phyloP scores from a whole-genome alignment of 2,888 invertebrate species.

The Agapostemon virescens region DNA sequence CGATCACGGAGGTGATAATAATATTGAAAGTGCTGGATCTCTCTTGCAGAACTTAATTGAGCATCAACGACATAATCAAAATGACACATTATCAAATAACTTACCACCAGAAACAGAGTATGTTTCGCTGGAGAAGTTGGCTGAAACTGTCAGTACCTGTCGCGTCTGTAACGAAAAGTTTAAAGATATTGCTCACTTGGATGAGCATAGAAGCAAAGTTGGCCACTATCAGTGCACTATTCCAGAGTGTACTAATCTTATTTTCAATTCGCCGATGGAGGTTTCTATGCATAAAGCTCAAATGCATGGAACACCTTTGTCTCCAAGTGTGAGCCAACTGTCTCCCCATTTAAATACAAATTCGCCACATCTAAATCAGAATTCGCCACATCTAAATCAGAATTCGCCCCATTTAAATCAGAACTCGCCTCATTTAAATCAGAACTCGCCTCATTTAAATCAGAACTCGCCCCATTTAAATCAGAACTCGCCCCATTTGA shows the following conservation, averaged over 20 bases:
- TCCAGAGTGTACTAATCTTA: constrained; percentile 76
- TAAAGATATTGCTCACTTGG: constrained; percentile 82
- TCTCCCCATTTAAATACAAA: constrained; percentile 71
- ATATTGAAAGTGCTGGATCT: constrained; percentile 71
- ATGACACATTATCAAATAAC: constrained; percentile 68
- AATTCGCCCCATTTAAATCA: constrained; percentile 70
- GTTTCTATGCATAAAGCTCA: constrained; percentile 76
- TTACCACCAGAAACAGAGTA: constrained; percentile 82
- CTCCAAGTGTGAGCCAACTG: constrained; percentile 67
- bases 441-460: constrained; percentile 71
- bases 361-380: constrained; percentile 69
- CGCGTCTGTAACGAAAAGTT: constrained; percentile 84
- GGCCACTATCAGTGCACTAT: constrained; percentile 82
- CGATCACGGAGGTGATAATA: constrained; percentile 64
- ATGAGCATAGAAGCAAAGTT: constrained; percentile 82
- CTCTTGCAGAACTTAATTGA: constrained; percentile 77
- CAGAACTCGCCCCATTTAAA: constrained; percentile 69
- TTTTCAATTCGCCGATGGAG: constrained; percentile 74
- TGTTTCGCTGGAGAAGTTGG: constrained; percentile 85
- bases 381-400: constrained; percentile 71
- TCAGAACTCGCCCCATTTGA: constrained; percentile 71
- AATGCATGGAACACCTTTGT: constrained; percentile 73
- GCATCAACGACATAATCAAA: constrained; percentile 73
- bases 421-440: constrained; percentile 70
- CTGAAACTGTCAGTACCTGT: constrained; percentile 83